A percentile compares a stretch with the other conserved stretches of the same genome.
Conservation (phyloP, 2,888 invertebrate genomes). For the Prosapia bicincta region DNA sequence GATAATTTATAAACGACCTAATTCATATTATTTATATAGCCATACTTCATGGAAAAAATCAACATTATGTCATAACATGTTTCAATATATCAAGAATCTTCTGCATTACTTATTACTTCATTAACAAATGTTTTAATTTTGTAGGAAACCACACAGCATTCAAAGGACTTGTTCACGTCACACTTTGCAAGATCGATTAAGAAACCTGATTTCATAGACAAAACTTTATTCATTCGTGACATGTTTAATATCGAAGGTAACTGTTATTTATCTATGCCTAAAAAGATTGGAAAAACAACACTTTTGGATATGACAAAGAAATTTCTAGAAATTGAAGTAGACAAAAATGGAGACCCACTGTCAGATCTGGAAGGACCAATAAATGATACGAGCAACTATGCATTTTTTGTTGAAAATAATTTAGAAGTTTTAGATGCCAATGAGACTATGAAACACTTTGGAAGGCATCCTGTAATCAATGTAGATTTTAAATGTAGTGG, state of each 20-base stretch:
- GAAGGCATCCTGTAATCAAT: background rate
- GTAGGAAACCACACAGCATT: background rate
- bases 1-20: too few relatives aligned
- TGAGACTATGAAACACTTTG: background rate
- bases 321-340: background rate
- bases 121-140: background rate
- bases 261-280: background rate
- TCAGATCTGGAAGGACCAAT: background rate
- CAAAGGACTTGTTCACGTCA: background rate
- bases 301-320: background rate
- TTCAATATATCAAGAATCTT: too few relatives aligned
- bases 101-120: too few relatives aligned
- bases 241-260: background rate
- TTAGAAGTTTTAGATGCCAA: background rate
- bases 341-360: background rate
- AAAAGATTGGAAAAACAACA: background rate
- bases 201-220: background rate
- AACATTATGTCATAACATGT: too few relatives aligned
- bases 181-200: background rate
- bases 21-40: too few relatives aligned
- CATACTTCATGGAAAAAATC: too few relatives aligned
- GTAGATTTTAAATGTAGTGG: background rate
- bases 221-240: background rate
- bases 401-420: background rate
- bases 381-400: background rate